These are phyloP conservation scores for Andrena cerasifolii DNA, from an alignment of 1,140 invertebrate genomes.

Conservation along the genomic window DNA sequence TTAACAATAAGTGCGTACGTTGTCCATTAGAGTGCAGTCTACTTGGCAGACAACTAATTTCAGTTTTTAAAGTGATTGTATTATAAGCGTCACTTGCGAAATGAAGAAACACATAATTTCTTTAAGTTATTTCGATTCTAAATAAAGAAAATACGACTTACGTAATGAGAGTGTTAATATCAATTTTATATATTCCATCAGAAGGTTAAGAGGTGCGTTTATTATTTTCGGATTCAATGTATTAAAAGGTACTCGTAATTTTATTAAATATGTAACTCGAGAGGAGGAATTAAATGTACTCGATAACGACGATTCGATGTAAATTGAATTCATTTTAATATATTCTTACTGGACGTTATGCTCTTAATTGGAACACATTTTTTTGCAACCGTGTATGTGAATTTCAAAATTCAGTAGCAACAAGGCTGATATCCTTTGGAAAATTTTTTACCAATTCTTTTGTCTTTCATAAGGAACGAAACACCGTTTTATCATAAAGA, in stretches of 20 bases:
- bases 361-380: neutral
- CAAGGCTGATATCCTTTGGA: neutral
- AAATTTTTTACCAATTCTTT: neutral
- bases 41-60: conserved; percentile 31
- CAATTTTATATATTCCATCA: conserved; percentile 38
- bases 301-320: neutral
- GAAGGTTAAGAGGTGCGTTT: conserved; percentile 43
- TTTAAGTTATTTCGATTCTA: conserved; percentile 36
- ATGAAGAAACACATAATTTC: conserved; percentile 3
- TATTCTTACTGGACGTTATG: neutral
- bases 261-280: neutral
- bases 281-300: neutral
- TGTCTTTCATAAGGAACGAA: neutral
- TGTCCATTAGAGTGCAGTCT: conserved; percentile 28
- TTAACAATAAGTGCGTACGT: conserved; percentile 46
- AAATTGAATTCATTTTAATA: conserved; percentile 5
- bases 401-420: neutral
- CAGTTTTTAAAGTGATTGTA: conserved; percentile 23
- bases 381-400: neutral
- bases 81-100: neutral
- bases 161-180: conserved; percentile 49
- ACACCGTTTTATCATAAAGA: neutral
- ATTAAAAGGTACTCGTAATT: neutral
- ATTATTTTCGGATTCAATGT: neutral
- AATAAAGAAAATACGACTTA: conserved; percentile 48